Percentiles rank a stretch among this genome's conserved stretches.
These are phyloP conservation scores for Neofelis nebulosa DNA, from an alignment of 2,113 vertebrate species.

Conservation along the genomic window DNA sequence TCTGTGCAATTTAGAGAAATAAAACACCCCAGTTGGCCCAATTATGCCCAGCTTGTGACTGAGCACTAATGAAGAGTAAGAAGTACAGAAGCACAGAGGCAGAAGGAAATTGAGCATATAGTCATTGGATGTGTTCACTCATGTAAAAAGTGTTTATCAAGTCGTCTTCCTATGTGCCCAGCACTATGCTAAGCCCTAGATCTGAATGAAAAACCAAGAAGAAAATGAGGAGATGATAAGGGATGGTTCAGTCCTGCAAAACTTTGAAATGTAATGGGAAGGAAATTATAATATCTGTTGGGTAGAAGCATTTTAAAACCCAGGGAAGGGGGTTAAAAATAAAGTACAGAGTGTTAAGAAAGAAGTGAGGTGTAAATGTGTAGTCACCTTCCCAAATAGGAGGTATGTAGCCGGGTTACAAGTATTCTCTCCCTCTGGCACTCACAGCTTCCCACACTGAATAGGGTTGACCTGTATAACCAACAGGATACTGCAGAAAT, in stretches of 20 bases:
- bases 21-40: background rate
- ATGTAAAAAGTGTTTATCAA: background rate
- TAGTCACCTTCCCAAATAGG: background rate
- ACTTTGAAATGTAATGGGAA: background rate
- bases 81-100: background rate
- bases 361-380: background rate
- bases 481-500: background rate
- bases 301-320: background rate
- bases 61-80: background rate
- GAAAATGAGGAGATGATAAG: background rate
- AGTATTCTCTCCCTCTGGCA: background rate
- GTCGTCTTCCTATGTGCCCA: background rate
- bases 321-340: background rate
- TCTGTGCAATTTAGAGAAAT: background rate
- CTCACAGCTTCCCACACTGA: background rate
- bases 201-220: background rate
- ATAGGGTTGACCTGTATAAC: background rate
- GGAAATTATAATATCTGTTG: background rate
- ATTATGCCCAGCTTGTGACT: background rate
- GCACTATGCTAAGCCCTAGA: background rate
- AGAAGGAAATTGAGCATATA: background rate
- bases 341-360: background rate
- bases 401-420: background rate
- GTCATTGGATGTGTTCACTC: background rate
- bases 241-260: background rate